Evolutionary conservation across 1,140 invertebrate species (phyloP), one percentile per base, ranked within the genome.

Genomic region (Andricus grossulariae): DNA sequence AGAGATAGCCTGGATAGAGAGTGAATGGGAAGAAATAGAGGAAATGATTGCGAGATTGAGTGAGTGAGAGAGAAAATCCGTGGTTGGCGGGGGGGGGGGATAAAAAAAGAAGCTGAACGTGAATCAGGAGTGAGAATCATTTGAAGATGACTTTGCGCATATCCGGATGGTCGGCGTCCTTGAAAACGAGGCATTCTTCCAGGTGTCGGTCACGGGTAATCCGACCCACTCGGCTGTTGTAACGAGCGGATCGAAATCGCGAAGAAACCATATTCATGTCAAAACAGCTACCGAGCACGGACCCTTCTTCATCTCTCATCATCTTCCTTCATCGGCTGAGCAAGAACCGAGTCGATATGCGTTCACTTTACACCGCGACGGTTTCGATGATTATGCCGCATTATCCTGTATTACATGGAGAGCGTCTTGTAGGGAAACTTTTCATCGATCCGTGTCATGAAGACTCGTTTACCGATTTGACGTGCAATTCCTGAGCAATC

Each of bases 131-230:
- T 73, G 77, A 76, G 83, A 78, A 80, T 83, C 74, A 76, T 50
- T 52, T 79, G 85, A 88, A 81, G 88, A 90, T 90, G 89, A 90
- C 87, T 84, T 72, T 77, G 89, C 89, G 82, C 78, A 85, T 88
- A 90, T 88, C 83, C 76, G 75, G 80, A 85, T 77, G 84, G 84
- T 83, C 84, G 84, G 83, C 84, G 84, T 87, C 88, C 88, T 89
- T 87, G 85, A 84, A 88, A 80, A 76, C 80, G 81, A 87, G 77
- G 85, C 82, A 79, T 88, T 84, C 83, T 84, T 86, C 82, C 88
- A 87, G 88, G 86, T 90, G 85, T 90, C 84, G 88, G 89, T 91
- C 89, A 90, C 88, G 90, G 85, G 79, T 86, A 83, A 90, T 89
- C 85, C 84, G 79, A 83, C 72, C 84, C 85, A 87, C 87, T 88